These are phyloP conservation scores for Chydorus sphaericus DNA, from an alignment of 2,888 invertebrate genomes.

Conservation along the genomic window DNA sequence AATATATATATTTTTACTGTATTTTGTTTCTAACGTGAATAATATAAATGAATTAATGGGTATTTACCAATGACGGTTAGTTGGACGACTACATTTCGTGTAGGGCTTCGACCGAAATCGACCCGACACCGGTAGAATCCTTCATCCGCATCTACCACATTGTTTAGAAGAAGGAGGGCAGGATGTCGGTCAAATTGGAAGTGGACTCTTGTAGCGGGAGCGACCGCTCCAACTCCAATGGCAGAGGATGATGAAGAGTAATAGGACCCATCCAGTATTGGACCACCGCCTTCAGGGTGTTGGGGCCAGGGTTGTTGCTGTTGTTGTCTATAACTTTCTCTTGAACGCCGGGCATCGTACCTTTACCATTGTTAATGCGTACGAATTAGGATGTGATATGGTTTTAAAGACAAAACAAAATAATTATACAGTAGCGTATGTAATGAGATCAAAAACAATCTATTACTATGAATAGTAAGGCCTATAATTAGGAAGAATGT, in stretches of 20 bases:
- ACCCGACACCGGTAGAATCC: constrained; percentile 76
- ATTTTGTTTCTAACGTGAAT: too few relatives aligned
- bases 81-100: constrained; percentile 70
- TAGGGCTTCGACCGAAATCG: constrained; percentile 77
- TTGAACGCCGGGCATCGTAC: neutral
- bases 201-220: constrained; percentile 1
- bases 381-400: too few relatives aligned
- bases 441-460: too few relatives aligned
- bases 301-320: neutral
- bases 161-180: constrained; percentile 4
- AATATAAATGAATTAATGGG: neutral
- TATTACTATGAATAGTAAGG: too few relatives aligned
- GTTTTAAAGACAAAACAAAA: too few relatives aligned
- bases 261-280: neutral
- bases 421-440: too few relatives aligned
- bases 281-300: neutral
- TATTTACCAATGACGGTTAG: constrained; percentile 64
- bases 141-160: constrained; percentile 39
- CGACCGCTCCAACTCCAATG: neutral
- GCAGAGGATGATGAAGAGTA: neutral
- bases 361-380: too few relatives aligned
- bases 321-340: constrained; percentile 1
- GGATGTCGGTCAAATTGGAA: constrained; percentile 8
- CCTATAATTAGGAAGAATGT: too few relatives aligned
- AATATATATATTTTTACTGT: too few relatives aligned